phyloP scores from a whole-genome alignment of 2,888 invertebrate genomes.

The Cephus spinipes region DNA sequence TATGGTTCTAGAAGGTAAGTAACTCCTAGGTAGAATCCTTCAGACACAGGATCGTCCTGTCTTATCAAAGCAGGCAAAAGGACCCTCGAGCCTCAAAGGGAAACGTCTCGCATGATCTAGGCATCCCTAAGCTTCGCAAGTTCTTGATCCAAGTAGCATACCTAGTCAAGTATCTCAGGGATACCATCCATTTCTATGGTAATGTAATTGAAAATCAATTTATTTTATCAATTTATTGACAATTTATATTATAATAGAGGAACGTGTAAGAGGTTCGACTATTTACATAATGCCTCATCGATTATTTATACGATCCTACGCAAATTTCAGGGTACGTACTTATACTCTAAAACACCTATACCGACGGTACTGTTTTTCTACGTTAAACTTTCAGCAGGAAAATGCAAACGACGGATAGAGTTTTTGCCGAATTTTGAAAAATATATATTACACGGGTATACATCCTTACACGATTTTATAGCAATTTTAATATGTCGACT shows the following conservation, averaged over 20 bases:
- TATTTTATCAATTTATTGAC: constrained; percentile 27
- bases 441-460: background rate
- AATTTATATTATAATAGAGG: constrained; percentile 5
- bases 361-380: too few species aligned
- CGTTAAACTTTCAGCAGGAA: background rate
- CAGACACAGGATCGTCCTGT: constrained; percentile 36
- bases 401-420: background rate
- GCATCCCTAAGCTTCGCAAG: constrained; percentile 26
- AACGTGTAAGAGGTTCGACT: background rate
- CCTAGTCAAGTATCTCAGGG: background rate
- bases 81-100: constrained; percentile 39
- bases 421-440: background rate
- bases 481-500: background rate
- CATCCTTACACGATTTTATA: background rate
- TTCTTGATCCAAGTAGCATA: background rate
- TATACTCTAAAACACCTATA: background rate
- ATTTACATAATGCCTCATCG: constrained; percentile 1
- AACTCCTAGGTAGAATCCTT: constrained; percentile 21
- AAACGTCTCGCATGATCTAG: constrained; percentile 22
- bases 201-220: constrained; percentile 31
- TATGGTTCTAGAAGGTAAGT: background rate
- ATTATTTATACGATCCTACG: background rate
- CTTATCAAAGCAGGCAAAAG: constrained; percentile 27
- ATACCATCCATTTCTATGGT: constrained; percentile 17
- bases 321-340: background rate